Conservation (phyloP, 2,113 vertebrate species). For the Grus americana region DNA sequence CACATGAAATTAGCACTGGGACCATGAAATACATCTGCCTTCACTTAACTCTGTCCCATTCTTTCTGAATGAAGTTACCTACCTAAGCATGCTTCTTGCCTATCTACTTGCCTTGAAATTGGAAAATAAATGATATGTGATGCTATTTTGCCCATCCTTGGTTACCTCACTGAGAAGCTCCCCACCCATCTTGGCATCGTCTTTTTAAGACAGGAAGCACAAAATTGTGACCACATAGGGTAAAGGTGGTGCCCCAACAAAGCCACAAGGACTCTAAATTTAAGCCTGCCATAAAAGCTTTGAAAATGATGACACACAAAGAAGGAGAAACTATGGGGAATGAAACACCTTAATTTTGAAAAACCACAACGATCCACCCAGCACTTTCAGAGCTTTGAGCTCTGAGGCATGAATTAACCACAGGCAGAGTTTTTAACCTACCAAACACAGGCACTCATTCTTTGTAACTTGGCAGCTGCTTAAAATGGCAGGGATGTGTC, state of each 20-base stretch:
- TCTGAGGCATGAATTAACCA: conserved; percentile 61
- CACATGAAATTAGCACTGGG: background rate
- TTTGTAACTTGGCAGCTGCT: conserved; percentile 12
- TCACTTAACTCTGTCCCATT: background rate
- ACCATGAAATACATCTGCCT: background rate
- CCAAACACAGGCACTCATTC: conserved; percentile 31
- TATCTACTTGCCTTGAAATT: background rate
- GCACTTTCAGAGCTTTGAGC: conserved; percentile 52
- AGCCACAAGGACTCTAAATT: conserved; percentile 56
- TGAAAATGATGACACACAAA: conserved; percentile 68
- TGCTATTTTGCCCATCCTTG: background rate
- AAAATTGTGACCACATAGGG: conserved; percentile 27
- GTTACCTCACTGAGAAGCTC: background rate
- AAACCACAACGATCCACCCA: conserved; percentile 61
- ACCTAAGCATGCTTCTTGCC: background rate
- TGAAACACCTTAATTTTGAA: conserved; percentile 66
- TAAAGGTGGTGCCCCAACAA: conserved; percentile 34
- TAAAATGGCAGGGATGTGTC: background rate
- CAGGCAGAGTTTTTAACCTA: conserved; percentile 27
- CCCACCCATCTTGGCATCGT: conserved; percentile 11
- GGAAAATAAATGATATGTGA: background rate
- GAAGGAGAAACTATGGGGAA: conserved; percentile 36
- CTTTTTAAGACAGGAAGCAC: conserved; percentile 18
- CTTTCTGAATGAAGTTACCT: background rate
- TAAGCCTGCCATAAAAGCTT: conserved; percentile 56